Evolutionary conservation across 1,140 invertebrate genomes (phyloP).

Genomic region (Drosophila serrata): DNA sequence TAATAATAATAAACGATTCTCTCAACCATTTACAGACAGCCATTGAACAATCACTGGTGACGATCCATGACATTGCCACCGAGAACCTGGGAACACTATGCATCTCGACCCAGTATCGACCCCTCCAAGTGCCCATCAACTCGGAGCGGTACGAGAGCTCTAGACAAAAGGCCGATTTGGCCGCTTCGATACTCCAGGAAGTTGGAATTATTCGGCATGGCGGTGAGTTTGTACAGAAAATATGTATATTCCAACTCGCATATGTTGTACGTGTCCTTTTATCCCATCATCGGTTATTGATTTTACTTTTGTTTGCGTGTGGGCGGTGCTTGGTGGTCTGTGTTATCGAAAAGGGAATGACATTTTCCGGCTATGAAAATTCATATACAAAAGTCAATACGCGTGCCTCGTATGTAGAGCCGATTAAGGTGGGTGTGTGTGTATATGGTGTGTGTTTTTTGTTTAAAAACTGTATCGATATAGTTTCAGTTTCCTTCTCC

Average conservation of each 20-base stretch:
- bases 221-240: conserved; percentile 85
- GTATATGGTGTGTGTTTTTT: conserved; percentile 17
- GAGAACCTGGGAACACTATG: conserved; percentile 90
- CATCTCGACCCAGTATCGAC: conserved; percentile 89
- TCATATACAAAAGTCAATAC: conserved; percentile 31
- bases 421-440: conserved; percentile 24
- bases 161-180: conserved; percentile 90
- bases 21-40: conserved; percentile 85
- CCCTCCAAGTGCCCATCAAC: conserved; percentile 88
- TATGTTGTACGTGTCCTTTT: conserved; percentile 24
- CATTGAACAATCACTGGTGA: conserved; percentile 89
- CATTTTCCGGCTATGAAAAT: conserved; percentile 39
- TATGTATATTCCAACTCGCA: conserved; percentile 15
- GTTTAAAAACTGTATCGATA: conserved; percentile 30
- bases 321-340: conserved; percentile 3
- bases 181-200: conserved; percentile 90
- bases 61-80: conserved; percentile 90
- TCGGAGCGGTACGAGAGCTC: conserved; percentile 89
- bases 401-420: conserved; percentile 1
- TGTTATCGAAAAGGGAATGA: conserved; percentile 24
- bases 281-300: conserved; percentile 63
- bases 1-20: conserved; percentile 1
- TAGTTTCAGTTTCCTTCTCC: conserved; percentile 6
- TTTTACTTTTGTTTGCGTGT: conserved; percentile 34
- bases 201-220: conserved; percentile 88